These are phyloP conservation scores for Tiphia femorata DNA, from an alignment of 2,888 invertebrate species.

Conservation along the genomic window DNA sequence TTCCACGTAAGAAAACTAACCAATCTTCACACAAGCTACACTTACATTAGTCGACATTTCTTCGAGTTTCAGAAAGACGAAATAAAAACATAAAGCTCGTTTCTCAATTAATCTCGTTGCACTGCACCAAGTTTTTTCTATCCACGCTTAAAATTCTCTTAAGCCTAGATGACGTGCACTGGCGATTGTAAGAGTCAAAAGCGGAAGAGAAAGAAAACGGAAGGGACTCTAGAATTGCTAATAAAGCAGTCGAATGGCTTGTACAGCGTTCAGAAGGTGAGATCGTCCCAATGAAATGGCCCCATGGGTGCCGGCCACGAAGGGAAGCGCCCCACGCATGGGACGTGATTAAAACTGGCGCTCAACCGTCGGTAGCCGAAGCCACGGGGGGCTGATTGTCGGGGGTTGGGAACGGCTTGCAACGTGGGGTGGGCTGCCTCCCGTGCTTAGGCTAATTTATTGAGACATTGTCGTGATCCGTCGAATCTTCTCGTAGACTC, in stretches of 20 bases:
- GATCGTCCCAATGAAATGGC: conserved; percentile 55
- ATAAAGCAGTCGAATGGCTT: conserved; percentile 54
- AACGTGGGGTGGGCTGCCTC: conserved; percentile 33
- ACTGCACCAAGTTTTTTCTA: too few relatives aligned
- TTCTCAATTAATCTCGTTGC: too few relatives aligned
- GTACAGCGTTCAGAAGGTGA: too few relatives aligned
- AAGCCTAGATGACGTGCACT: too few relatives aligned
- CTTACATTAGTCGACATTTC: too few relatives aligned
- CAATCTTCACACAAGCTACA: too few relatives aligned
- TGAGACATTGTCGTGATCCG: conserved; percentile 52
- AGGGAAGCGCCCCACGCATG: conserved; percentile 46
- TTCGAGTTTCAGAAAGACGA: too few relatives aligned
- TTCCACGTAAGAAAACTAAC: too few relatives aligned
- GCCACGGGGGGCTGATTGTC: conserved; percentile 66
- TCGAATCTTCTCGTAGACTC: conserved; percentile 5
- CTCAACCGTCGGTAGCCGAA: conserved; percentile 50
- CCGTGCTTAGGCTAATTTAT: conserved; percentile 62
- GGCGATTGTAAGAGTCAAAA: background rate
- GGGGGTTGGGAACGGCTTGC: conserved; percentile 47
- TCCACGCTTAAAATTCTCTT: too few relatives aligned
- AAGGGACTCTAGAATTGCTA: conserved; percentile 18
- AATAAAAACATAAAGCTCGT: too few relatives aligned
- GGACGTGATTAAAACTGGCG: conserved; percentile 65
- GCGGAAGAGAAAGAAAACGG: background rate
- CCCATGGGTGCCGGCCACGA: conserved; percentile 50